phyloP scores from a whole-genome alignment of 1,140 invertebrate species.

The Hylyphantes graminicola region DNA sequence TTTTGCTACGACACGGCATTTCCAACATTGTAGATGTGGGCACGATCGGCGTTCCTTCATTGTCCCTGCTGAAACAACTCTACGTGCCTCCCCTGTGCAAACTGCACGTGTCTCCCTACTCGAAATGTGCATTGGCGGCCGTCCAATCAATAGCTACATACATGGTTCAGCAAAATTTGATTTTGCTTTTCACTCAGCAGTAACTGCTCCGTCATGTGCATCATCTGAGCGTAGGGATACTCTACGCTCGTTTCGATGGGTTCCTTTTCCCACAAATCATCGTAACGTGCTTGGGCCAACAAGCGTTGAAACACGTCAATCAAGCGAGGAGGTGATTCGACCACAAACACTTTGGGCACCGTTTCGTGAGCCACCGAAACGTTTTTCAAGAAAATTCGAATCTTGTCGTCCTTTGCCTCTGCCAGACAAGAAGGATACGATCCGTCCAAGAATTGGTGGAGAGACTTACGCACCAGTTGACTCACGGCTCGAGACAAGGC shows the following conservation, averaged over 20 bases:
- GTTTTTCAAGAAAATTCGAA: background rate
- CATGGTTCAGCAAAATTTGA: background rate
- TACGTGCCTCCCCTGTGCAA: background rate
- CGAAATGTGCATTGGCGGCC: background rate
- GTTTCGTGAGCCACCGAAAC: background rate
- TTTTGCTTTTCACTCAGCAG: conserved; percentile 4
- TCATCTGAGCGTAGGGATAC: background rate
- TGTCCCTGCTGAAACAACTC: background rate
- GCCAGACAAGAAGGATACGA: background rate
- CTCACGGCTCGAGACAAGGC: background rate
- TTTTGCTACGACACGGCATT: background rate
- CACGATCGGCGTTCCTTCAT: background rate
- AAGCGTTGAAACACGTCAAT: conserved; percentile 6
- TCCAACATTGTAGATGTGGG: background rate
- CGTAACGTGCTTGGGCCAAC: background rate
- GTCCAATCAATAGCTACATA: background rate
- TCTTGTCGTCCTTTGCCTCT: background rate
- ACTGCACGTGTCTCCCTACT: background rate
- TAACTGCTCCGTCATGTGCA: background rate
- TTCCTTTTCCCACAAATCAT: background rate
- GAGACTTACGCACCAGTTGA: background rate
- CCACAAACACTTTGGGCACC: background rate
- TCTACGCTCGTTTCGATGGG: background rate
- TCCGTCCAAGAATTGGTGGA: background rate
- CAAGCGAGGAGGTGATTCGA: background rate